phyloP scores from a whole-genome alignment of 2,797 vertebrate species.

The Dicrostonyx torquatus region DNA sequence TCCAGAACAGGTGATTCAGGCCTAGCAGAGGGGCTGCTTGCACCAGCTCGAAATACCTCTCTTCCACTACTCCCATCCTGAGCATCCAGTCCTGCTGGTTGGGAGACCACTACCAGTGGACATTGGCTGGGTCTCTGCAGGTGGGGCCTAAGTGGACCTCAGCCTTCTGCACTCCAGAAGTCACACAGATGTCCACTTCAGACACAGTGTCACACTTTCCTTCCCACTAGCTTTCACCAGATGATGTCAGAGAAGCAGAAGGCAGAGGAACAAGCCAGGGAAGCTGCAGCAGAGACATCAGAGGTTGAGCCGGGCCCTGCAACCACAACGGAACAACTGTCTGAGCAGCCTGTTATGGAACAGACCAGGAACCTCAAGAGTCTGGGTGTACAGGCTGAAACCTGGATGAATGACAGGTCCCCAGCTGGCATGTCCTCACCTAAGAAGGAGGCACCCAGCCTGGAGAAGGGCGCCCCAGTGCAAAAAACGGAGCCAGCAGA shows the following conservation, averaged over 20 bases:
- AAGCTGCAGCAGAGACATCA: conserved; percentile 25
- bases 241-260: conserved; percentile 86
- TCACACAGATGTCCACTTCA: neutral
- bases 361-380: fast-evolving
- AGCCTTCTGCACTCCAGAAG: neutral
- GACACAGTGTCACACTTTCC: neutral
- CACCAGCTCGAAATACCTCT: neutral
- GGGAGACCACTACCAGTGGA: neutral
- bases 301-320: neutral
- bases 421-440: neutral
- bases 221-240: conserved; percentile 81
- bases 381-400: fast-evolving
- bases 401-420: fast-evolving
- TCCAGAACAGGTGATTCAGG: neutral
- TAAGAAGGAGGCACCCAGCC: conserved; percentile 34
- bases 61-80: neutral
- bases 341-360: neutral
- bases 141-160: neutral
- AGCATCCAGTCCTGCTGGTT: neutral
- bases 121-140: neutral
- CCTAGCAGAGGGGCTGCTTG: neutral
- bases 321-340: neutral
- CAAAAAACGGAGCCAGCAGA: conserved; percentile 67
- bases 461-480: conserved; percentile 3
- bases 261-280: conserved; percentile 82